Conservation (phyloP, 2,888 invertebrate species). For the Mythimna vitellina region DNA sequence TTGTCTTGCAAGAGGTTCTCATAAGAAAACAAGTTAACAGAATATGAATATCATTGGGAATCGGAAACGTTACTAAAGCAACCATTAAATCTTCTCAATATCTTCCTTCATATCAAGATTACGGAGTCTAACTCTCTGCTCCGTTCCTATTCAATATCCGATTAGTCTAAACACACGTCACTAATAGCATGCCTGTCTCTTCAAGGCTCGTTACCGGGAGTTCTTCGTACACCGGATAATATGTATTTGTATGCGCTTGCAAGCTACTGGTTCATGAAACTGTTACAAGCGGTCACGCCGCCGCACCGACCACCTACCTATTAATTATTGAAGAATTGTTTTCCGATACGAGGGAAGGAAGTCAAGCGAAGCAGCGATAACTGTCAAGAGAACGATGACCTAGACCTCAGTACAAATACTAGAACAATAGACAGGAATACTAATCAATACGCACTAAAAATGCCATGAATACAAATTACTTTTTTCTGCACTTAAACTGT, state of each 20-base stretch:
- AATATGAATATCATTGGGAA: neutral
- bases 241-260: constrained; percentile 48
- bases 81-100: neutral
- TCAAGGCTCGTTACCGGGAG: constrained; percentile 28
- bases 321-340: constrained; percentile 76
- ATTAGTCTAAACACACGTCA: constrained; percentile 25
- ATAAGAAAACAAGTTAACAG: neutral
- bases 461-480: constrained; percentile 27
- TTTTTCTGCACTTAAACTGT: constrained; percentile 35
- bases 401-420: constrained; percentile 64
- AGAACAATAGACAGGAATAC: constrained; percentile 54
- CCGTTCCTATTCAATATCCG: constrained; percentile 18
- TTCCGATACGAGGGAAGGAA: constrained; percentile 78
- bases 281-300: constrained; percentile 63
- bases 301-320: constrained; percentile 52
- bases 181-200: constrained; percentile 27
- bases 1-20: neutral
- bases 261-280: constrained; percentile 57
- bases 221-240: constrained; percentile 31
- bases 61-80: neutral
- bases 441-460: constrained; percentile 40
- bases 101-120: neutral
- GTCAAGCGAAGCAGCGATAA: constrained; percentile 78
- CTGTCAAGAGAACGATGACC: constrained; percentile 72
- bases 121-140: constrained; percentile 4